Percentiles rank a stretch among this genome's conserved stretches.
Evolutionary conservation across 2,888 invertebrate genomes (phyloP).

Genomic region (Pseudococcus viburni): DNA sequence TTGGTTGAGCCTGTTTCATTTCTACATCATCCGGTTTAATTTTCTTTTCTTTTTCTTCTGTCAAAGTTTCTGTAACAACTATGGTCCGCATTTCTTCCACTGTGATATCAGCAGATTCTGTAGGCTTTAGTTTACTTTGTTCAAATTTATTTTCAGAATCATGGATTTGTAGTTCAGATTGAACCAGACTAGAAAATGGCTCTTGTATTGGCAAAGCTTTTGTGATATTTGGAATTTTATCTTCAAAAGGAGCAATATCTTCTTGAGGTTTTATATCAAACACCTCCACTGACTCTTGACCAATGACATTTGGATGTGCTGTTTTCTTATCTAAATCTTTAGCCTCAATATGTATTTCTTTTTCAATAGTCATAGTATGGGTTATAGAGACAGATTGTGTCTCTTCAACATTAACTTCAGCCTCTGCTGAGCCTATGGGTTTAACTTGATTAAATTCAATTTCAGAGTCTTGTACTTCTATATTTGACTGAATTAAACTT

Average conservation of each 20-base stretch:
- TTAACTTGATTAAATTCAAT: background rate
- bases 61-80: conserved; percentile 66
- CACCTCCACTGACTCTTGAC: conserved; percentile 52
- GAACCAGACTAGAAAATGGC: conserved; percentile 11
- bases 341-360: conserved; percentile 58
- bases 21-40: conserved; percentile 68
- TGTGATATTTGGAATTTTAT: conserved; percentile 59
- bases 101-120: conserved; percentile 68
- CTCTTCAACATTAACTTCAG: conserved; percentile 58
- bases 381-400: conserved; percentile 69
- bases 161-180: conserved; percentile 26
- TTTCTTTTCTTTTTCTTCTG: conserved; percentile 63
- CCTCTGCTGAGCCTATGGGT: background rate
- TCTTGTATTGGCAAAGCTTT: conserved; percentile 23
- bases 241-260: conserved; percentile 74
- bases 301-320: conserved; percentile 66
- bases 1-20: conserved; percentile 70
- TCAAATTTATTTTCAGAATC: conserved; percentile 21
- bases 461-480: conserved; percentile 71
- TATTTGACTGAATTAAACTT: conserved; percentile 71
- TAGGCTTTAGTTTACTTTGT: conserved; percentile 53
- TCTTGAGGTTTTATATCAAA: conserved; percentile 74
- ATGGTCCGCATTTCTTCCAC: conserved; percentile 69
- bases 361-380: conserved; percentile 64
- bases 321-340: conserved; percentile 68